Evolutionary conservation across 2,113 vertebrate genomes (phyloP).

Genomic region (Sitta europaea): DNA sequence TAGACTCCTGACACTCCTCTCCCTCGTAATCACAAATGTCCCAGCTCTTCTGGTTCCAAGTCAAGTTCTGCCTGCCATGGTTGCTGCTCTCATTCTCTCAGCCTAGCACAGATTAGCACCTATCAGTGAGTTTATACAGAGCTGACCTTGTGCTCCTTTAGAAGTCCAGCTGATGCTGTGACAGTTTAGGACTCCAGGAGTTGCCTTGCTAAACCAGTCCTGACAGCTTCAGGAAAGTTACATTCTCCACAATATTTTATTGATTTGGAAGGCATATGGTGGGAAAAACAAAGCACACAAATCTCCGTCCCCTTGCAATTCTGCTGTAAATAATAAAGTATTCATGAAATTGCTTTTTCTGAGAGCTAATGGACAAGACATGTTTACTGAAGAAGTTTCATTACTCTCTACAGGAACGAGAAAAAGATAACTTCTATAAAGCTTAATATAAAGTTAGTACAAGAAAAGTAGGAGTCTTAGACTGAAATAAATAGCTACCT

Average conservation of each 20-base stretch:
- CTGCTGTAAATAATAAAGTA: slow-evolving; percentile 12
- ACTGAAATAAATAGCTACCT: background rate
- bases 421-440: background rate
- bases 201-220: background rate
- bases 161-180: background rate
- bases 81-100: background rate
- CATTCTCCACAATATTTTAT: slow-evolving; percentile 10
- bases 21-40: background rate
- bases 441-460: background rate
- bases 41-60: background rate
- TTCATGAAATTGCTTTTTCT: background rate
- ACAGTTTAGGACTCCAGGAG: background rate
- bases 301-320: background rate
- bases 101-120: background rate
- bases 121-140: background rate
- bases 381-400: background rate
- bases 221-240: background rate
- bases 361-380: background rate
- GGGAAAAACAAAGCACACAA: background rate
- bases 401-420: background rate
- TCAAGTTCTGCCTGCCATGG: background rate
- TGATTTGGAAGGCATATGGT: background rate
- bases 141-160: background rate
- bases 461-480: background rate
- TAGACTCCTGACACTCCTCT: background rate